phyloP scores from a whole-genome alignment of 2,888 invertebrate species.

The Acrocyrtus sp. region DNA sequence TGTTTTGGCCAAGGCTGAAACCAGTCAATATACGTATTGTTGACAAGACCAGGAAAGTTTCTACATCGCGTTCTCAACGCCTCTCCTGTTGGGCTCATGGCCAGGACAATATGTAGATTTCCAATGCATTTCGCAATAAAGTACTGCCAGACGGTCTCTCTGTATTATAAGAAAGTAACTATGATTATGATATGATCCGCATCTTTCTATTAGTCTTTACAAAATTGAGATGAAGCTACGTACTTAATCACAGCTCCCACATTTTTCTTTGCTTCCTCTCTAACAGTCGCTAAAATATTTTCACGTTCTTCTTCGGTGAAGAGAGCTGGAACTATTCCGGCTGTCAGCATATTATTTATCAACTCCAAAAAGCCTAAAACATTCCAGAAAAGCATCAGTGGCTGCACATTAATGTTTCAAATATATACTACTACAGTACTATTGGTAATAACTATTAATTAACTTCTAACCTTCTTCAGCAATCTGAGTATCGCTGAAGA shows the following conservation, averaged over 20 bases:
- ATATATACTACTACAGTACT: too few relatives aligned
- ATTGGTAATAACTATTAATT: too few relatives aligned
- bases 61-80: conserved; percentile 84
- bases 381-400: too few relatives aligned
- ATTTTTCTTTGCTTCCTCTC: conserved; percentile 76
- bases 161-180: conserved; percentile 68
- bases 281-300: conserved; percentile 76
- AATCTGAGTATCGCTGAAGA: conserved; percentile 84
- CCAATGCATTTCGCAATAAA: conserved; percentile 81
- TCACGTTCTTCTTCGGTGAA: conserved; percentile 92
- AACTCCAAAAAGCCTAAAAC: conserved; percentile 79
- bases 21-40: conserved; percentile 94
- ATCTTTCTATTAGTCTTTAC: too few relatives aligned
- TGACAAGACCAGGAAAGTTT: conserved; percentile 91
- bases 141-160: conserved; percentile 85
- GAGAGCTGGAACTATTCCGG: conserved; percentile 86
- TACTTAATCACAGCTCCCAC: conserved; percentile 79
- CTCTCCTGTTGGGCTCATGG: conserved; percentile 91
- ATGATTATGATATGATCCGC: too few relatives aligned
- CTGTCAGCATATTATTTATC: conserved; percentile 91
- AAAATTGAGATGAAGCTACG: not conserved
- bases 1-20: conserved; percentile 93
- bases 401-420: too few relatives aligned
- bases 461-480: conserved; percentile 67
- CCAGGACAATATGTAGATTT: conserved; percentile 89